Percentiles rank a stretch among this genome's conserved stretches.
phyloP scores from a whole-genome alignment of 2,113 vertebrate genomes.

The Anguilla japonica region DNA sequence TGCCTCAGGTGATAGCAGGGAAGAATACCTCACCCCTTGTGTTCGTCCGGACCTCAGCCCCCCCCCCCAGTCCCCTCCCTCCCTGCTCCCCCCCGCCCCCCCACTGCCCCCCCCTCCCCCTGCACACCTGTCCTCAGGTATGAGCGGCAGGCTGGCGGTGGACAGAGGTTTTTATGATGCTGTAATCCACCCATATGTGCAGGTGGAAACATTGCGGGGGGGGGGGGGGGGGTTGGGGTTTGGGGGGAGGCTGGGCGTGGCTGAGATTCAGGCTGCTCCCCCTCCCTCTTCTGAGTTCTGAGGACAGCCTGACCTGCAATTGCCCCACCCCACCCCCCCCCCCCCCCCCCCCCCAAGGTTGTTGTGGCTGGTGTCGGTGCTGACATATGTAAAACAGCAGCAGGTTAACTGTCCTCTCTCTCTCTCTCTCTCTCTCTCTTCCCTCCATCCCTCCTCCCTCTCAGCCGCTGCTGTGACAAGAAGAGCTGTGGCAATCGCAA shows the following conservation, averaged over 20 bases:
- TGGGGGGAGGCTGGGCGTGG: no score
- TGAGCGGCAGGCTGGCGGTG: slow-evolving; percentile 69
- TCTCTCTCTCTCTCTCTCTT: slow-evolving; percentile 8
- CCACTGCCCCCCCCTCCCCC: not conserved
- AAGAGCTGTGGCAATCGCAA: slow-evolving; percentile 99
- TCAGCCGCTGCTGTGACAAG: slow-evolving; percentile 99
- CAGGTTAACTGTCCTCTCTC: slow-evolving; percentile 34
- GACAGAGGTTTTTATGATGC: slow-evolving; percentile 67
- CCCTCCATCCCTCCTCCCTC: slow-evolving; percentile 51
- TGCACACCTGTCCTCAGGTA: slow-evolving; percentile 53
- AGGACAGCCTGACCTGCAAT: slow-evolving; percentile 27
- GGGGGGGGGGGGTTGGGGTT: not conserved
- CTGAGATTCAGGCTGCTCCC: no score
- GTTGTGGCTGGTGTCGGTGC: slow-evolving; percentile 23
- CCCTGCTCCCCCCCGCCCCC: slow-evolving; percentile 18
- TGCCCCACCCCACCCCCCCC: slow-evolving; percentile 24
- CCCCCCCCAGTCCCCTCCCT: not conserved
- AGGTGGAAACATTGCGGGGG: slow-evolving; percentile 31
- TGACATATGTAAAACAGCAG: slow-evolving; percentile 39
- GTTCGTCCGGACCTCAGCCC: not conserved
- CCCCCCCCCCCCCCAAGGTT: not conserved
- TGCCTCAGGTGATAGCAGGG: slow-evolving; percentile 41
- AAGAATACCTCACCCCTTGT: slow-evolving; percentile 24
- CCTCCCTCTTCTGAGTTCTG: not conserved
- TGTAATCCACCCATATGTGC: slow-evolving; percentile 73